A percentile compares a stretch with the other conserved stretches of the same genome.
These are phyloP conservation scores for Hydriomena furcata DNA, from an alignment of 2,888 invertebrate species.

Conservation along the genomic window DNA sequence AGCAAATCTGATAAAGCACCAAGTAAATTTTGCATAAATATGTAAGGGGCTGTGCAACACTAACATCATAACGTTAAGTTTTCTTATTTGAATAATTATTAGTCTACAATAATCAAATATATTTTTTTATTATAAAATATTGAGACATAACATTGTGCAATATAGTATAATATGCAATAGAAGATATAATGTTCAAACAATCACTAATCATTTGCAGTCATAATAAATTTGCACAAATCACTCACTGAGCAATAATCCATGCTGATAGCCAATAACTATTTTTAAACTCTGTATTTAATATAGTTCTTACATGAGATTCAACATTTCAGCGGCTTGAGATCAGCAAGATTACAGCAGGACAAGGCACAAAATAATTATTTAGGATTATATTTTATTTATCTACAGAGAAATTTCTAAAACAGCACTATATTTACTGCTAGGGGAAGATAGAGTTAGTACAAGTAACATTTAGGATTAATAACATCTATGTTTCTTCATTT, in stretches of 20 bases:
- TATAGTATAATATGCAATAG: conserved; percentile 72
- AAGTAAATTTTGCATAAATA: conserved; percentile 51
- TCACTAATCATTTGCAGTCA: conserved; percentile 72
- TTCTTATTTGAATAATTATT: conserved; percentile 22
- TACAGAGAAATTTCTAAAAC: conserved; percentile 24
- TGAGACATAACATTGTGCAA: conserved; percentile 81
- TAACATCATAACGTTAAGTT: conserved; percentile 11
- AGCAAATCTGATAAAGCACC: conserved; percentile 68
- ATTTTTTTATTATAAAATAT: conserved; percentile 76
- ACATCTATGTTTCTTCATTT: neutral
- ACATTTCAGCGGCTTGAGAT: conserved; percentile 35
- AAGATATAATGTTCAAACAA: conserved; percentile 69
- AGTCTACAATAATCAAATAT: conserved; percentile 59
- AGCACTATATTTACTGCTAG: conserved; percentile 8
- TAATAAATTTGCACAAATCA: conserved; percentile 72
- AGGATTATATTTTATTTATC: conserved; percentile 15
- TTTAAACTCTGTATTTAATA: conserved; percentile 33
- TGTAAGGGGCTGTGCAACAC: conserved; percentile 20
- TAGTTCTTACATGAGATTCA: conserved; percentile 41
- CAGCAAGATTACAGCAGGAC: conserved; percentile 59
- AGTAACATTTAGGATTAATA: neutral
- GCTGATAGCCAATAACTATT: conserved; percentile 42
- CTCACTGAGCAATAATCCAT: conserved; percentile 60
- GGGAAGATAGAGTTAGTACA: conserved; percentile 11
- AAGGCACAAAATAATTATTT: conserved; percentile 73